phyloP scores from a whole-genome alignment of 2,797 vertebrate species.

The Lagocephalus sceleratus region DNA sequence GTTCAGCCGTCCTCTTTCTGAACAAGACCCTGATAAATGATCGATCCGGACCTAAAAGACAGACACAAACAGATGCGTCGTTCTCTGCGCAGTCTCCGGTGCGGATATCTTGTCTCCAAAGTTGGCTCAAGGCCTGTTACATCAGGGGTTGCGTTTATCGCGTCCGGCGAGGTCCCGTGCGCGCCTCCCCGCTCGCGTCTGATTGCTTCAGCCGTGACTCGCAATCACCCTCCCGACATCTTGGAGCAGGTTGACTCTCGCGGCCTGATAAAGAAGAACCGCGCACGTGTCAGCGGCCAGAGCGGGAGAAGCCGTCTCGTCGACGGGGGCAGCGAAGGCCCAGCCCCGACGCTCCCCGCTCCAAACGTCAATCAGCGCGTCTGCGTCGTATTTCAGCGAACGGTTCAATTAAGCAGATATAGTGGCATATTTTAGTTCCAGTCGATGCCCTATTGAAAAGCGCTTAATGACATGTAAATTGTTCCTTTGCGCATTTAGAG shows the following conservation, averaged over 20 bases:
- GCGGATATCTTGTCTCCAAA: constrained; percentile 31
- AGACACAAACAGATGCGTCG: constrained; percentile 71
- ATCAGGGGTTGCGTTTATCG: constrained; percentile 3
- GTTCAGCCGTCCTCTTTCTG: constrained; percentile 73
- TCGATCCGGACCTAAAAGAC: constrained; percentile 71
- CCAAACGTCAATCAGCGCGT: constrained; percentile 71
- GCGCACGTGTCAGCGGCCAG: constrained; percentile 12
- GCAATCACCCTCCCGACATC: constrained; percentile 11
- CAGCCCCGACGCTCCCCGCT: constrained; percentile 51
- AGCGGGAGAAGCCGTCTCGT: constrained; percentile 53
- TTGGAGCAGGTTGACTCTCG: constrained; percentile 18
- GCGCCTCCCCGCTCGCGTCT: too few relatives aligned
- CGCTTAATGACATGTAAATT: constrained; percentile 96
- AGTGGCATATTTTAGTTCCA: constrained; percentile 95
- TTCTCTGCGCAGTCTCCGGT: constrained; percentile 40
- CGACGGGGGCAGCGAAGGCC: constrained; percentile 63
- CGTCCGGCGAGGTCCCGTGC: constrained; percentile 4
- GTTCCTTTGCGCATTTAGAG: constrained; percentile 86
- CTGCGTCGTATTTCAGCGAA: constrained; percentile 80
- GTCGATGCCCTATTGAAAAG: constrained; percentile 95
- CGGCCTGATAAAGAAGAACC: neutral
- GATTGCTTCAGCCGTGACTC: constrained; percentile 17
- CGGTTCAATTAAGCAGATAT: constrained; percentile 89
- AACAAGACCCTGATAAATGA: constrained; percentile 74
- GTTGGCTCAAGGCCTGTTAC: constrained; percentile 24